These are phyloP conservation scores for Sebastes minor DNA, from an alignment of 2,797 vertebrate genomes.

Conservation along the genomic window DNA sequence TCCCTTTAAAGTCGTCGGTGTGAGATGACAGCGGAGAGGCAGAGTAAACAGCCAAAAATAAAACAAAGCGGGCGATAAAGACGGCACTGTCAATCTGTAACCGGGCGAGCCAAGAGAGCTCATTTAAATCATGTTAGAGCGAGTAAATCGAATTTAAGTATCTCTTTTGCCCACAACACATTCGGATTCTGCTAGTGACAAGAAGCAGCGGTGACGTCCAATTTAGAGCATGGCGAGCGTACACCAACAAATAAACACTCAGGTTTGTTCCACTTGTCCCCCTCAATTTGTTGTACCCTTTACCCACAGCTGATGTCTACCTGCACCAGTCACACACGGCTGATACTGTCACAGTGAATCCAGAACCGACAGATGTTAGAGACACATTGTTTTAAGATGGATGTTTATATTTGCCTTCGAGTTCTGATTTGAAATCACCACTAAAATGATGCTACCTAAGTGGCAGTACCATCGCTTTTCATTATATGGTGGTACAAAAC, in stretches of 20 bases:
- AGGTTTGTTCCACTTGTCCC: conserved; percentile 74
- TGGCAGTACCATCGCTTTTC: neutral
- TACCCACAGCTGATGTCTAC: conserved; percentile 30
- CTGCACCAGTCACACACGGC: neutral
- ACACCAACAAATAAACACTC: conserved; percentile 63
- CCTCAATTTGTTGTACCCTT: conserved; percentile 66
- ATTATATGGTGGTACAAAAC: neutral
- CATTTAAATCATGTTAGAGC: conserved; percentile 67
- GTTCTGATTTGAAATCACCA: neutral
- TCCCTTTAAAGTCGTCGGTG: conserved; percentile 52
- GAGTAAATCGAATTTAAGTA: conserved; percentile 64
- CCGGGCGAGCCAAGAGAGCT: conserved; percentile 49
- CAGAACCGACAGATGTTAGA: neutral
- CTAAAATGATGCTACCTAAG: neutral
- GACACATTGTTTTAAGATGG: neutral
- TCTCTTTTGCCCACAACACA: conserved; percentile 54
- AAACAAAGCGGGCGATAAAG: conserved; percentile 69
- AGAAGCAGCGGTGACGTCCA: conserved; percentile 51
- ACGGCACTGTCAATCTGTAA: conserved; percentile 70
- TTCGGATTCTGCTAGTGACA: conserved; percentile 58
- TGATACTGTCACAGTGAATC: neutral
- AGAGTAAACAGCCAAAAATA: conserved; percentile 80
- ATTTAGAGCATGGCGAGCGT: conserved; percentile 61
- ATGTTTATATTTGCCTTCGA: neutral
- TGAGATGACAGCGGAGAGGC: conserved; percentile 68